Base-by-base conservation (phyloP, 2,797 vertebrate species). In the Phoxinus dragarum region DNA sequence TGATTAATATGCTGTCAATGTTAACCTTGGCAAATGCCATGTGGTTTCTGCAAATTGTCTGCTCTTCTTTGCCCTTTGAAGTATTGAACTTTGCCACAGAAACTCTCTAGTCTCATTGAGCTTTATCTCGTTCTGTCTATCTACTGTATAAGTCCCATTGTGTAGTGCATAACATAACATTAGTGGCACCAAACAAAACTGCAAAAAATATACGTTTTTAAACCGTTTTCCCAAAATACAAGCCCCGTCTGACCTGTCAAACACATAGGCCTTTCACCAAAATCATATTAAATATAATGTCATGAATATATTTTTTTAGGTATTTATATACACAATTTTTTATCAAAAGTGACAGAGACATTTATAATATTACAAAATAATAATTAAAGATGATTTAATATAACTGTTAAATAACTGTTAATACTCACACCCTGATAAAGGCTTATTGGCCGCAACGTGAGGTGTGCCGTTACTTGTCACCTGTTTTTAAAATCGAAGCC, bases 1-100 rank as follows among this genome's bases (percentile, higher is more conserved):
- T 90, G 90, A 92, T 92, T 90, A 88, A 91, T 92, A 88, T 83
- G 88, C 89, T 90, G 90, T 90, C 89, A 89, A 74, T 84, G 87
- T 73, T 91, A 90, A 91, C 89, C 89, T 90, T 92, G 88, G 84
- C 83, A 87, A 89, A 90, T 89, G 84, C 84, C 83, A 85, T 86
- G 81, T 83, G 84, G 85, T 88, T 90, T 89, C 79, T 86, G 86
- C 74, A 84, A 86, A 84, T 87, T 89, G 82, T 84, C 68, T 90
- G 81, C 86, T 86, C 89, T 82, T 87, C 61, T 80, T 83, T 84
- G 81, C 56, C 86, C 81, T 84, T 84, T 80, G 75, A 81, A 74
- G 79, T 84, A 82, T 77, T 88, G 82, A 90, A 91, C 78, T 89
- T 85, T 88, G 89, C 91, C 90, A 91, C 54, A 12, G 66, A 82